Evolutionary conservation across 1,140 invertebrate genomes (phyloP), one percentile per base, ranked within the genome.

Genomic region (Teleopsis dalmanni): DNA sequence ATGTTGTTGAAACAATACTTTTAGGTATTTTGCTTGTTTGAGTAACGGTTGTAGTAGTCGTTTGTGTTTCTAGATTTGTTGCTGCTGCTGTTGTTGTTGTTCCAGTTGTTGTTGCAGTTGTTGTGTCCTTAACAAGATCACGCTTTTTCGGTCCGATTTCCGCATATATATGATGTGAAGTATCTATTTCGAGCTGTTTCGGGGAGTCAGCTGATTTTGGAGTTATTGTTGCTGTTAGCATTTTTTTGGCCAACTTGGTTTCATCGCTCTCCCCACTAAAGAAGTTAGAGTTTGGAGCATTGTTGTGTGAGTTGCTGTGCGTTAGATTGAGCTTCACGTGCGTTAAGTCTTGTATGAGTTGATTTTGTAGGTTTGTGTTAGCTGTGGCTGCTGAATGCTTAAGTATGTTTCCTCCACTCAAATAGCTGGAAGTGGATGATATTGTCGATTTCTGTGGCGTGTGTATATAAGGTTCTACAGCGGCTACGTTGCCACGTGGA

Each of bases 391-490:
- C 62, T 34, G 47, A 46, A 52, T 69, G 65, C 23, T 68, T 68
- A 44, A 65, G 23, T 49, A 64, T 52, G 23, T 57, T 60, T 7
- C 56, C 61, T 0, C 52, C 63, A 11, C 53, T 60, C 40, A 68
- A 27, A 33, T 57, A 67, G 7, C 18, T 42, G 22, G 19, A 14
- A 45, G 34, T 60, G 41, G 56, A 48, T 8, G 65, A 61, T 27
- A 66, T 62, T n/a, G 58, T 68, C 16, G 67, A 63, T 52, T 69
- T 66, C 18, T 83, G 82, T 8, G 86, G 86, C 56, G 87, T 83
- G 58, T 89, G 86, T 57, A 90, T 90, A 59, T 91, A 91, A 1
- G 91, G 91, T 61, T 93, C 91, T 3, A 94, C 87, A 7, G 90
- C 88, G 2, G 88, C 90, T 41, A 93, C 83, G 65, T 90, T 90